Base-by-base conservation (phyloP, 2,888 invertebrate species). In the Eupithecia abbreviata region DNA sequence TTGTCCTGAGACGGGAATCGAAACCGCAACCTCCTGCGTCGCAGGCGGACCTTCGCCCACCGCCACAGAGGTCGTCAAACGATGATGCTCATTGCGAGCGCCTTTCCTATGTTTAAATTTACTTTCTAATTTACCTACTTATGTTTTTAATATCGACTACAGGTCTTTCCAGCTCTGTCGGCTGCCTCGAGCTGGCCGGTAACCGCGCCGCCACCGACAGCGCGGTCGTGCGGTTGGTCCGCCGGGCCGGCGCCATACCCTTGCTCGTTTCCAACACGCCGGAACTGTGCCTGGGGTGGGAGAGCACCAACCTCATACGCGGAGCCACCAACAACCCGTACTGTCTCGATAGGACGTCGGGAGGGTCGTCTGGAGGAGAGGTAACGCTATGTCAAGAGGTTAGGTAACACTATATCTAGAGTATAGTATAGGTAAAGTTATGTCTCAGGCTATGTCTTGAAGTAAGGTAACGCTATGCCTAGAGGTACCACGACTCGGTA, bases 281-380 rank as follows among this genome's bases (percentile, higher is more conserved):
- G 0, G 98, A 99, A 88, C 96, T 98, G 79, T 98, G 98, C 85
- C 95, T 98, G 88, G 98, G 98, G 89, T 98, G 97, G 96, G 98
- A 99, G 92, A 97, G 97, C 10, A 96, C 95, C 72, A 98, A 98
- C 89, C 95, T 96, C 72, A 93, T 98, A 1, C 96, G 96, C 58
- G 98, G 99, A 0, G 93, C 96, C 62, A 97, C 98, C 0, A 95
- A 95, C 81, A 99, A 99, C 93, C 98, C 99, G 0, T 98, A 98
- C 89, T 96, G 98, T 86, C 94, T 96, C 2, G 95, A 95, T 0
- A 95, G 97, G 83, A 98, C 96, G 0, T 94, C 97, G 0, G 99
- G 98, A 0, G 99, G 99, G 4, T 98, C 98, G 49, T 98, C 98
- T 1, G 98, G 98, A 55, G 98, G 98, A 12, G 98, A 98, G 95